Evolutionary conservation across 1,140 invertebrate species (phyloP).

Genomic region (Drosophila orosa): DNA sequence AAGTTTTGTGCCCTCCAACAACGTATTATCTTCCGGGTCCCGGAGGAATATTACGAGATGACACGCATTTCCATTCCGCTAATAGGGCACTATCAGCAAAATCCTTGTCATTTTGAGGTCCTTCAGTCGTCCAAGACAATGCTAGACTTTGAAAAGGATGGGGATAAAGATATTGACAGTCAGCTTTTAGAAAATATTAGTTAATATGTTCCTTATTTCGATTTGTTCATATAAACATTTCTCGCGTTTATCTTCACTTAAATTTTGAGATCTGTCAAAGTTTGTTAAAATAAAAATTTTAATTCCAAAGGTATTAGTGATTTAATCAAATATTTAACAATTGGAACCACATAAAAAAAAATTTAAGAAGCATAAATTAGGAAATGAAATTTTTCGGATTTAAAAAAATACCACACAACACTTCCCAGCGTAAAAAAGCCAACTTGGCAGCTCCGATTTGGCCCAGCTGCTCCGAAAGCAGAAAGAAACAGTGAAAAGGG

Average conservation of each 20-base stretch:
- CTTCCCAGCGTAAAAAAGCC: not conserved
- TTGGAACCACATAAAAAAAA: no score
- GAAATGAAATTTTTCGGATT: no score
- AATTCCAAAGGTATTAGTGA: no score
- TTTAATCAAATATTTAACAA: no score
- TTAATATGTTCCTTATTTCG: not conserved
- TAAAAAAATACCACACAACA: not conserved
- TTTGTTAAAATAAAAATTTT: no score
- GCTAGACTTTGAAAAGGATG: conserved; percentile 60
- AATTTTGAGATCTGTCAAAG: no score
- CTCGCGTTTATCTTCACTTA: no score
- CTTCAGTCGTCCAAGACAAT: conserved; percentile 84
- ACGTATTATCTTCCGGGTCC: conserved; percentile 86
- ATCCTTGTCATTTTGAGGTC: conserved; percentile 85
- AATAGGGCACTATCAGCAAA: conserved; percentile 85
- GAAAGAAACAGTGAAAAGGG: conserved; percentile 24
- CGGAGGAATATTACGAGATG: conserved; percentile 85
- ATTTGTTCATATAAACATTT: not conserved
- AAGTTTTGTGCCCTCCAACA: conserved; percentile 85
- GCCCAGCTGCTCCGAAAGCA: conserved; percentile 22
- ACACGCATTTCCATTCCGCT: conserved; percentile 86
- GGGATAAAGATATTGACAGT: not conserved
- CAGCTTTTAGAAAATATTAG: not conserved
- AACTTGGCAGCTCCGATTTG: conserved; percentile 2
- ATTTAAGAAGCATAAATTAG: no score